A percentile compares a stretch with the other conserved stretches of the same genome.
Evolutionary conservation across 2,888 invertebrate genomes (phyloP).

Genomic region (Chalcis sispes): DNA sequence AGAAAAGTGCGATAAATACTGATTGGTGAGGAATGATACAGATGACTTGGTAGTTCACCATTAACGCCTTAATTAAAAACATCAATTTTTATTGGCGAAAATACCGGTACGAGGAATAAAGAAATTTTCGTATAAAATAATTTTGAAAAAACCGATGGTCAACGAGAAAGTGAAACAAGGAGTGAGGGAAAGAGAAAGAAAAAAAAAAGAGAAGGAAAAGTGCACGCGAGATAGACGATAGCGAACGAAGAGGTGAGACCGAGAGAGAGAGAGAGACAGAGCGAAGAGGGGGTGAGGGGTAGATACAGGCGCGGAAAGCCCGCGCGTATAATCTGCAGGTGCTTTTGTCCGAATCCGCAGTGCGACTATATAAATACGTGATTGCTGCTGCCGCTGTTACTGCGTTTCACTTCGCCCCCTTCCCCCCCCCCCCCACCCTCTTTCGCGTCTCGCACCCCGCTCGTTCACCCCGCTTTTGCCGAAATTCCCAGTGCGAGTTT

Average conservation of each 20-base stretch:
- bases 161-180: conserved; percentile 13
- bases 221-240: no score
- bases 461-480: no score
- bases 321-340: conserved; percentile 54
- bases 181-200: neutral
- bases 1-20: no score
- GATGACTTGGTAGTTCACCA: no score
- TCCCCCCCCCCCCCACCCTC: no score
- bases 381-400: conserved; percentile 31
- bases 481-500: conserved; percentile 43
- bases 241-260: neutral
- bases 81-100: no score
- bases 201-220: neutral
- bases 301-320: conserved; percentile 25
- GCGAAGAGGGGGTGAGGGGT: conserved; percentile 24
- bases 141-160: conserved; percentile 17
- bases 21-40: no score
- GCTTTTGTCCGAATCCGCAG: conserved; percentile 55
- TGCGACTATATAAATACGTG: conserved; percentile 53
- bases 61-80: no score
- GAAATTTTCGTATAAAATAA: conserved; percentile 35
- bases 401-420: conserved; percentile 7
- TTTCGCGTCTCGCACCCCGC: no score
- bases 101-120: conserved; percentile 54
- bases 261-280: conserved; percentile 27